Evolutionary conservation across 2,888 invertebrate genomes (phyloP).

Genomic region (Camptogramma bilineatum): DNA sequence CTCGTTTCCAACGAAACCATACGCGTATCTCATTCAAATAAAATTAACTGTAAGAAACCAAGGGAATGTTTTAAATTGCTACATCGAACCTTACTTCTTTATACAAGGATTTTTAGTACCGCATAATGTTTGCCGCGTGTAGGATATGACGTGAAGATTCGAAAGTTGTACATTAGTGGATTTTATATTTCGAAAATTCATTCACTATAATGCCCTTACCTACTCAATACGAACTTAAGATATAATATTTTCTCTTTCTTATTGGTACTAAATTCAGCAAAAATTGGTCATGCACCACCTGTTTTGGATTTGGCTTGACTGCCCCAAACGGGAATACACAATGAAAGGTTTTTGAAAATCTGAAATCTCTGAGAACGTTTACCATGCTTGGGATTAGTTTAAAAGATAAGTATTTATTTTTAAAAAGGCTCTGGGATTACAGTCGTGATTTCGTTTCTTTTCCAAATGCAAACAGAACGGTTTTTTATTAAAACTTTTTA

Average conservation of each 20-base stretch:
- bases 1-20: slow-evolving; percentile 50
- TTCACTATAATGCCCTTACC: too few relatives aligned
- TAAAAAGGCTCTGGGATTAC: not conserved
- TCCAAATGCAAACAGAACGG: not conserved
- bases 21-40: slow-evolving; percentile 48
- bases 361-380: not conserved
- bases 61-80: slow-evolving; percentile 41
- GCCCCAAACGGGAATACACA: too few relatives aligned
- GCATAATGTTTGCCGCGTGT: not conserved
- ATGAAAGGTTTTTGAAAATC: too few relatives aligned
- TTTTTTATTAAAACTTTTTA: not conserved
- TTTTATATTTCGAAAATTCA: too few relatives aligned
- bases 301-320: too few relatives aligned
- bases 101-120: slow-evolving; percentile 6
- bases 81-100: slow-evolving; percentile 20
- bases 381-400: not conserved
- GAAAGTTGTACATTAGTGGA: too few relatives aligned
- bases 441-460: not conserved
- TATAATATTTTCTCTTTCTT: too few relatives aligned
- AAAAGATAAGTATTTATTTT: too few relatives aligned
- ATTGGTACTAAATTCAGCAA: too few relatives aligned
- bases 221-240: too few relatives aligned
- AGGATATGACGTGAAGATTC: too few relatives aligned
- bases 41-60: slow-evolving; percentile 53
- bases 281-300: too few relatives aligned